Evolutionary conservation across 2,113 vertebrate species (phyloP), one percentile per base, ranked within the genome.

Genomic region (Gobiocypris rarus): DNA sequence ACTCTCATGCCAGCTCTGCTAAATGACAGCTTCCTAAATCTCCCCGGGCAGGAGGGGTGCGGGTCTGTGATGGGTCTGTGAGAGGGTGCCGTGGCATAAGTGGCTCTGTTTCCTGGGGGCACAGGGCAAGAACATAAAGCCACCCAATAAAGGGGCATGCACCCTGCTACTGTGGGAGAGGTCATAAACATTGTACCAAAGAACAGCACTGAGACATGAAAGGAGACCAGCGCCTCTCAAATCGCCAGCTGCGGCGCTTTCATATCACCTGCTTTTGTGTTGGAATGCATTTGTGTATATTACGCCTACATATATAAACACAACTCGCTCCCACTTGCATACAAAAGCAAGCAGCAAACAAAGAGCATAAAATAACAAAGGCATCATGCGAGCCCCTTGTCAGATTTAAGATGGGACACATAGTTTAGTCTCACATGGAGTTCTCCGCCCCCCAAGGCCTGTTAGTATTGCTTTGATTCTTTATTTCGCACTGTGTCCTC

Each of bases 381-480:
- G 91, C 89, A 90, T 90, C 89, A 81, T 83, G 89, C 86, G 82
- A 92, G 89, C 88, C 87, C 84, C 86, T 86, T 86, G 87, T 86
- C 89, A 88, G 88, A 89, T 91, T 91, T 88, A 87, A 88, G 85
- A 91, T 69, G 88, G 87, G 91, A 82, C 90, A 87, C 89, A 89
- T 86, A 88, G 89, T 91, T 93, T 90, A 92, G 90, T 89, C 89
- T 91, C 92, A 91, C 89, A 87, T 86, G 74, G 90, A 90, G 88
- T 89, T 86, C 92, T 90, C 90, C 86, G 77, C 91, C 90, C 90
- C 90, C 19, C 70, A 87, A 87, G 86, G 81, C 86, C 89, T 89
- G 88, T 90, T 89, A 82, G 89, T 89, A 85, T 91, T 87, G 90
- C 92, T 93, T 93, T 93, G 92, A 93, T 94, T 94, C 92, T 93